Conservation (phyloP, 1,140 invertebrate species). For the Trinorchestia longiramus region DNA sequence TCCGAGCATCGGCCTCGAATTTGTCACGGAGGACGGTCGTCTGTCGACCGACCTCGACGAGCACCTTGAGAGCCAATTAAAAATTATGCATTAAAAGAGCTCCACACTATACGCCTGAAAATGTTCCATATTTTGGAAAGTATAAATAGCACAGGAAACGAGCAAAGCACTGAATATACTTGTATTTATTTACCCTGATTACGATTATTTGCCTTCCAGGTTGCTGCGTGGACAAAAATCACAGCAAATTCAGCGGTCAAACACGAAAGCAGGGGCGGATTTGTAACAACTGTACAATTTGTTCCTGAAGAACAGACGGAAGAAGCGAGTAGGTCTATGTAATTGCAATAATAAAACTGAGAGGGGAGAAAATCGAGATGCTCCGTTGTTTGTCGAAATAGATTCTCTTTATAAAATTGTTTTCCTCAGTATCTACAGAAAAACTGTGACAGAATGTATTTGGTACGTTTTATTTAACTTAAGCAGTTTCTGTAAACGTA, state of each 20-base stretch:
- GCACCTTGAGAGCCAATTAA: not conserved
- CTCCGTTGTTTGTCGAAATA: too few species aligned
- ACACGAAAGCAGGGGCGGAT: too few species aligned
- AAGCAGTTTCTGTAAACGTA: not conserved
- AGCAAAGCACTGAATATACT: not conserved
- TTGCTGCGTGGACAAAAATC: not conserved
- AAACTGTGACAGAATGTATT: not conserved
- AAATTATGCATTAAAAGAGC: not conserved
- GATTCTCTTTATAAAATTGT: not conserved
- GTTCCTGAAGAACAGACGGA: not conserved
- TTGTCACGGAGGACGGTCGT: conserved; percentile 2
- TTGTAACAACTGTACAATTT: not conserved
- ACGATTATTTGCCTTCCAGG: not conserved
- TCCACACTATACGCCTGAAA: not conserved
- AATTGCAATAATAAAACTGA: too few species aligned
- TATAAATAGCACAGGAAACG: not conserved
- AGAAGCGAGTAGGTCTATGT: not conserved
- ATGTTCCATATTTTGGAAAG: too few species aligned
- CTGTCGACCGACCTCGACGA: not conserved
- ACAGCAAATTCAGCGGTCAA: too few species aligned
- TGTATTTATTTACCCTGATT: not conserved
- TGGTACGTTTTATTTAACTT: not conserved
- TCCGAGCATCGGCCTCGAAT: not conserved
- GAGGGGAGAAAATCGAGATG: too few species aligned
- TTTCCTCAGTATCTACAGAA: not conserved